phyloP scores from a whole-genome alignment of 2,797 vertebrate genomes.

The Ambastaia sidthimunki region DNA sequence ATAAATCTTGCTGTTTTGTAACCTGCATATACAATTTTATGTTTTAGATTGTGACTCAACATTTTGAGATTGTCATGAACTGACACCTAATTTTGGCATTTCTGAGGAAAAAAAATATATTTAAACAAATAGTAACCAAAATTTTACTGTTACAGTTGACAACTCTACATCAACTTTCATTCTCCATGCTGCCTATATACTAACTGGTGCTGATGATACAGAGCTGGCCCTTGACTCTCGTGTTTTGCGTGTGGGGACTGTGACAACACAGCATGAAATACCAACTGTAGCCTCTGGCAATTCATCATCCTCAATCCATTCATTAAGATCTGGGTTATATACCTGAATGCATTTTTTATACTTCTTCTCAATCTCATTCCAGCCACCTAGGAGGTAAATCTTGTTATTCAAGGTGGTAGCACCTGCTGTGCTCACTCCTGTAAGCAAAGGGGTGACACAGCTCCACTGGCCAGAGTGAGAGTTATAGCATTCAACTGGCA shows the following conservation, averaged over 20 bases:
- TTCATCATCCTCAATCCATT: slow-evolving; percentile 97
- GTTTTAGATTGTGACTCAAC: background rate
- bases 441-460: slow-evolving; percentile 86
- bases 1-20: too few species aligned
- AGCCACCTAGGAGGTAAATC: slow-evolving; percentile 92
- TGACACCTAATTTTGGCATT: background rate
- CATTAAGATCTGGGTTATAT: slow-evolving; percentile 93
- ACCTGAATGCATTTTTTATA: slow-evolving; percentile 98
- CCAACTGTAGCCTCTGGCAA: slow-evolving; percentile 96
- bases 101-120: slow-evolving; percentile 6
- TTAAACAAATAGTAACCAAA: slow-evolving; percentile 24
- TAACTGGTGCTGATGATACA: slow-evolving; percentile 95
- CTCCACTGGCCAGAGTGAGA: slow-evolving; percentile 90
- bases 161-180: slow-evolving; percentile 45
- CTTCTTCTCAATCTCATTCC: slow-evolving; percentile 98
- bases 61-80: background rate
- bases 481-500: slow-evolving; percentile 90
- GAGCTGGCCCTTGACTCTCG: slow-evolving; percentile 97
- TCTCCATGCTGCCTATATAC: slow-evolving; percentile 81
- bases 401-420: slow-evolving; percentile 85
- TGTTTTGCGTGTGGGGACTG: slow-evolving; percentile 89
- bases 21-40: background rate
- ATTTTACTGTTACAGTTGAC: slow-evolving; percentile 24
- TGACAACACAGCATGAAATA: slow-evolving; percentile 92
- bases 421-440: slow-evolving; percentile 94